A percentile compares a stretch with the other conserved stretches of the same genome.
These are phyloP conservation scores for Diabrotica virgifera DNA, from an alignment of 1,140 invertebrate genomes.

Conservation along the genomic window DNA sequence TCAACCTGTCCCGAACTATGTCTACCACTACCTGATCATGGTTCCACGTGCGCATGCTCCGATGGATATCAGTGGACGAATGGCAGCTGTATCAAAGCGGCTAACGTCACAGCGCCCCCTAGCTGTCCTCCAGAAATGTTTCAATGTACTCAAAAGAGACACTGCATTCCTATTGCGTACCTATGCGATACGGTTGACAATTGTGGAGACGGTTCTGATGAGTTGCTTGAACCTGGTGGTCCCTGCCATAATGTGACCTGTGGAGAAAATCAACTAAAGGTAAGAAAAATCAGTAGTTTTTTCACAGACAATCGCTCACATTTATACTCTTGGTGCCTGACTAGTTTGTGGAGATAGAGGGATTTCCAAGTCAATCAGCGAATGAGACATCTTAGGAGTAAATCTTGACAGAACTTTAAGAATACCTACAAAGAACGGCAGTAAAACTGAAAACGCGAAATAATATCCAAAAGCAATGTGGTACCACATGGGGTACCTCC, in stretches of 20 bases:
- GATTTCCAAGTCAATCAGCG: too few relatives aligned
- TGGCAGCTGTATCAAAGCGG: constrained; percentile 30
- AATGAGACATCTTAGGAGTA: too few relatives aligned
- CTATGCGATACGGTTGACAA: constrained; percentile 80
- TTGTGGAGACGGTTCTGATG: constrained; percentile 82
- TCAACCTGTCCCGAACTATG: constrained; percentile 56
- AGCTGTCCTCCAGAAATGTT: constrained; percentile 44
- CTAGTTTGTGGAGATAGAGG: too few relatives aligned
- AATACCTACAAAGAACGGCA: too few relatives aligned
- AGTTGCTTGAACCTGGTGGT: constrained; percentile 57
- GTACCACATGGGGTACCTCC: too few relatives aligned
- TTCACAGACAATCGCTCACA: too few relatives aligned
- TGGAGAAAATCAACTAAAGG: constrained; percentile 28
- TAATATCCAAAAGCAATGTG: too few relatives aligned
- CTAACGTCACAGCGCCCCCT: constrained; percentile 26
- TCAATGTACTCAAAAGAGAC: constrained; percentile 46
- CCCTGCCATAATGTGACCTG: constrained; percentile 46
- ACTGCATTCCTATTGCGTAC: constrained; percentile 55
- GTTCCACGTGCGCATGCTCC: constrained; percentile 55
- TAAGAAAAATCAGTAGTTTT: background rate
- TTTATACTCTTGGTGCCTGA: too few relatives aligned
- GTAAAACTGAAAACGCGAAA: too few relatives aligned
- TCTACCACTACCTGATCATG: constrained; percentile 50
- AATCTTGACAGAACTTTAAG: too few relatives aligned
- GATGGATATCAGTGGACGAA: constrained; percentile 49